Evolutionary conservation across 1,140 invertebrate species (phyloP), one percentile per base, ranked within the genome.

Genomic region (Cheumatopsyche charites): DNA sequence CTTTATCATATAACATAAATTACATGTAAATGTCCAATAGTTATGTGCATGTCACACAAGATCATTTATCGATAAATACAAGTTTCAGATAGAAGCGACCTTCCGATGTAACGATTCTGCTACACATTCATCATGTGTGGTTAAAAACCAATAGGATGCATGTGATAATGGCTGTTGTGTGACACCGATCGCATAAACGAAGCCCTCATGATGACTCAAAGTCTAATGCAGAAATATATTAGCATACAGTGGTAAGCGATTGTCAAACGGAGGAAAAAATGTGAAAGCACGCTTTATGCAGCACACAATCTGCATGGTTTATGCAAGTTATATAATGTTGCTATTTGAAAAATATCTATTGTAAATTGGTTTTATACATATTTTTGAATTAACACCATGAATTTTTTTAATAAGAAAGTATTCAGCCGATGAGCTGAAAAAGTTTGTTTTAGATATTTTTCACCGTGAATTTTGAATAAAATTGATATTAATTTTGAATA

Each of bases 101-200:
- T 58, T 58, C 55, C 9, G 12, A 9, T 2, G 9, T 19, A 23
- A 23, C 12, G 25, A 58, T 25, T 58, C 25, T 23, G n/a, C 47
- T 19, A 19, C 19, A 17, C 47, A 19, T 52, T 9, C 15, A 19
- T 58, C 23, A 58, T 9, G 55, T 58, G 11, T 58, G 4, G 19
- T 63, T 23, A 42, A 63, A 62, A 63, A 63, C 42, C 62, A 21
- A 63, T 63, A 42, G 12, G 17, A 19, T 43, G 13, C 15, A 42
- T 42, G 29, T 63, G 13, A 63, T 63, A 41, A 63, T 63, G n/a
- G 21, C 23, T 5, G 3, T 3, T 42, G n/a, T 63, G 58, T 63
- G 29, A 42, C 62, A 63, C 42, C 26, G 62, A 58, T 63, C 36
- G n/a, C 1, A 23, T 19, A 19, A 58, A 19, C 21, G 21, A 21